phyloP scores from a whole-genome alignment of 2,888 invertebrate genomes.

The Acrobasis suavella region DNA sequence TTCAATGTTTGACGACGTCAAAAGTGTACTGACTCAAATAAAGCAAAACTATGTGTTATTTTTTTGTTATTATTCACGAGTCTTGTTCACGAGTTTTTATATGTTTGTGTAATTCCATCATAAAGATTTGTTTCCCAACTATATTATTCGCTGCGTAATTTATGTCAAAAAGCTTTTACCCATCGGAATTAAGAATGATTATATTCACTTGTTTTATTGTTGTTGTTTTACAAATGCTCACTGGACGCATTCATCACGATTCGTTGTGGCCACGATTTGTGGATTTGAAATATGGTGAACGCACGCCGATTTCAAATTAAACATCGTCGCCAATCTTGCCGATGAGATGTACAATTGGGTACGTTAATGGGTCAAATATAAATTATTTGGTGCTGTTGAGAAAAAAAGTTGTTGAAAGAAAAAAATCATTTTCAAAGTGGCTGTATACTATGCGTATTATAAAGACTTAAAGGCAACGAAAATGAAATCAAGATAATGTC shows the following conservation, averaged over 20 bases:
- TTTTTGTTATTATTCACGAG: not conserved
- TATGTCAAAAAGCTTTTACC: constrained; percentile 6
- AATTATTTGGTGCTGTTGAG: no score
- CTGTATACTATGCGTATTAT: no score
- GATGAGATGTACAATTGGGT: no score
- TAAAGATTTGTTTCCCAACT: not conserved
- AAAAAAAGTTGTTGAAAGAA: no score
- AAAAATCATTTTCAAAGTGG: no score
- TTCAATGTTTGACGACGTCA: no score
- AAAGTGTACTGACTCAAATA: no score
- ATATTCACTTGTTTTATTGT: not conserved
- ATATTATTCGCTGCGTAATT: not conserved
- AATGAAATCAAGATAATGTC: no score
- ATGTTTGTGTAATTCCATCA: not conserved
- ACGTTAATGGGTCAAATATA: no score
- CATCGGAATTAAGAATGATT: not conserved
- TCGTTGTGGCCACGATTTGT: not conserved
- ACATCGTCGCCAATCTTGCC: no score
- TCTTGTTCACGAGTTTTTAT: not conserved
- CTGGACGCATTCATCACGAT: not conserved
- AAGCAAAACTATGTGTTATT: no score
- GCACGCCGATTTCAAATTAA: not conserved
- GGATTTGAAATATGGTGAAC: not conserved
- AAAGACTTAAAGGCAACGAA: no score
- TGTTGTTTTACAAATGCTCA: not conserved